These are phyloP conservation scores for Atethmia centrago DNA, from an alignment of 2,888 invertebrate genomes.

Conservation along the genomic window DNA sequence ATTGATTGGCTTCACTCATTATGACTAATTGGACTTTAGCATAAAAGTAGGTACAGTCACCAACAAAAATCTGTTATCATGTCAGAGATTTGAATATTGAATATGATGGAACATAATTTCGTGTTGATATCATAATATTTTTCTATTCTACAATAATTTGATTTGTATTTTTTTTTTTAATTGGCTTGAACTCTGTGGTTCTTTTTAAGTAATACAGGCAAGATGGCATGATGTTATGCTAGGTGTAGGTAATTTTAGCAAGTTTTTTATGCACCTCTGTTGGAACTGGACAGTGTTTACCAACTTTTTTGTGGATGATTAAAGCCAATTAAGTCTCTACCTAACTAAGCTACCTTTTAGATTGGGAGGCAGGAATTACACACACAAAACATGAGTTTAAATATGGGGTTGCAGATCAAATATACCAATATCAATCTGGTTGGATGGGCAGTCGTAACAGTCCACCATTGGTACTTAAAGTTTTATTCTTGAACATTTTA, in stretches of 20 bases:
- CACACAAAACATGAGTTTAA: neutral
- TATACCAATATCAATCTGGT: neutral
- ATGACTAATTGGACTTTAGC: slow-evolving; percentile 21
- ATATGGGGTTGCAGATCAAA: neutral
- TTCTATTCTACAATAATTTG: neutral
- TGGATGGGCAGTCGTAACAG: no score
- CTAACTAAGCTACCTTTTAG: neutral
- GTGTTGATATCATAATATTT: neutral
- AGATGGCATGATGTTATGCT: neutral
- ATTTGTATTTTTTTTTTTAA: neutral
- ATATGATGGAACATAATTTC: neutral
- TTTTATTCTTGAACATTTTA: neutral
- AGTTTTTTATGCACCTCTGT: neutral
- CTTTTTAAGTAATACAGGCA: neutral
- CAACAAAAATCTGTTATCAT: neutral
- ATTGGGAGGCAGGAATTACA: neutral
- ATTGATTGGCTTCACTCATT: slow-evolving; percentile 22
- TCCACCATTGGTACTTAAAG: neutral
- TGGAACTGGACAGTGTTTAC: neutral
- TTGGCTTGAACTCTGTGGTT: neutral
- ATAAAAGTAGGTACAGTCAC: neutral
- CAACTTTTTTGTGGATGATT: neutral
- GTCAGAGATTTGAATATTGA: neutral
- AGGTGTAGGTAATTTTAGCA: neutral
- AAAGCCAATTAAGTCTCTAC: neutral